Conservation (phyloP, 1,140 invertebrate genomes). For the Alviniconcha marisindica region DNA sequence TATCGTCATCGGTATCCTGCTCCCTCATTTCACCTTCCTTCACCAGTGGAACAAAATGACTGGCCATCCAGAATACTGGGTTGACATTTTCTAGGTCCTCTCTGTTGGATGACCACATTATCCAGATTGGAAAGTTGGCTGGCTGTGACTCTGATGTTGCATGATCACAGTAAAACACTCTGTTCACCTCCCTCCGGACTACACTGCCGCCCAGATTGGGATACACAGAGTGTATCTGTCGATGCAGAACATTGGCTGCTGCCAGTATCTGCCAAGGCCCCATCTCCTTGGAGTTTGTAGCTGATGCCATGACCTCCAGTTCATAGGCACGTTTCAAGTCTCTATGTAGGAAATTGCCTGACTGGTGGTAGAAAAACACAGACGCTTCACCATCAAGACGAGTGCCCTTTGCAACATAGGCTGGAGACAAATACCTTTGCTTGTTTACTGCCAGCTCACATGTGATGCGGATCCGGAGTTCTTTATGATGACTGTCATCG, state of each 20-base stretch:
- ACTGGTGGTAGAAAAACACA: not conserved
- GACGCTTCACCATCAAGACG: not conserved
- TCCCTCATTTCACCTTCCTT: too few species aligned
- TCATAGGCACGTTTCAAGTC: constrained; percentile 4
- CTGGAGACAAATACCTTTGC: not conserved
- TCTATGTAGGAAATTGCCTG: not conserved
- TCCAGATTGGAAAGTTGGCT: not conserved
- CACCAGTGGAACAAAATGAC: not conserved
- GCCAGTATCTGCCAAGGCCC: not conserved
- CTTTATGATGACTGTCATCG: not conserved
- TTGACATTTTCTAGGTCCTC: not conserved
- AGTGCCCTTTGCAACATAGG: not conserved
- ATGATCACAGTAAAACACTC: too few species aligned
- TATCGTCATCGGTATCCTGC: too few species aligned
- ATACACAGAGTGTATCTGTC: not conserved
- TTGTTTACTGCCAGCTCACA: constrained; percentile 1
- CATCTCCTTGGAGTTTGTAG: constrained; percentile 2
- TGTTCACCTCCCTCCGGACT: not conserved
- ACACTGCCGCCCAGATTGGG: not conserved
- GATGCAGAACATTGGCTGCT: not conserved
- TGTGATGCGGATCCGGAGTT: not conserved
- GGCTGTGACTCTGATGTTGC: too few species aligned
- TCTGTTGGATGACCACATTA: not conserved
- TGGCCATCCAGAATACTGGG: not conserved
- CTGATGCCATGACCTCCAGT: not conserved